phyloP scores from a whole-genome alignment of 1,140 invertebrate genomes.

The Eufriesea mexicana region DNA sequence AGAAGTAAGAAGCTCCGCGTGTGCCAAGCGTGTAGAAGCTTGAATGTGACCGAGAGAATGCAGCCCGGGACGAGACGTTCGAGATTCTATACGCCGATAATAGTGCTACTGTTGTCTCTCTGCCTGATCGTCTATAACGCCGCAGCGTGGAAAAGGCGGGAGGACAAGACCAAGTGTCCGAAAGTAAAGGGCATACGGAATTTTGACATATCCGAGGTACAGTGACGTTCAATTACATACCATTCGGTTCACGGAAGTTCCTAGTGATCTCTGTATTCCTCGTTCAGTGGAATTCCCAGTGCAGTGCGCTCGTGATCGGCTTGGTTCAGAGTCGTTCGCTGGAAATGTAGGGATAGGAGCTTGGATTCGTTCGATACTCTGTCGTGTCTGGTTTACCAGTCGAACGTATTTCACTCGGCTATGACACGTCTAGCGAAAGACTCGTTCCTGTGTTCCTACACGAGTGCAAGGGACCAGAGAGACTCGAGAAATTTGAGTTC shows the following conservation, averaged over 20 bases:
- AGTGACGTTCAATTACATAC: neutral
- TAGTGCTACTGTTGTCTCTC: slow-evolving; percentile 47
- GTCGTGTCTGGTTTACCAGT: no score
- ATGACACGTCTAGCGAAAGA: no score
- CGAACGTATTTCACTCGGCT: no score
- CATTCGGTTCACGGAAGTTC: neutral
- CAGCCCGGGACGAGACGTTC: slow-evolving; percentile 42
- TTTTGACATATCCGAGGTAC: slow-evolving; percentile 81
- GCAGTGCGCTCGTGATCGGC: no score
- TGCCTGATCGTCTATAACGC: slow-evolving; percentile 38
- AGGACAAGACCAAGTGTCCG: slow-evolving; percentile 85
- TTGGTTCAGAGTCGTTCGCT: no score
- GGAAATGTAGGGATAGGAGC: no score
- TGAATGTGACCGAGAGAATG: slow-evolving; percentile 60
- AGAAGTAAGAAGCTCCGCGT: slow-evolving; percentile 41
- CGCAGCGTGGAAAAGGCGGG: slow-evolving; percentile 76
- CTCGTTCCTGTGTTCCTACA: no score
- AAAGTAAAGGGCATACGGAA: slow-evolving; percentile 81
- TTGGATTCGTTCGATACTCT: no score
- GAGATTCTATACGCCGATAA: slow-evolving; percentile 39
- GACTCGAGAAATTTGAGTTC: no score
- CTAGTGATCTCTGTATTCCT: rapidly evolving
- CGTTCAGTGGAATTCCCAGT: neutral
- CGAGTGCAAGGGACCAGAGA: no score
- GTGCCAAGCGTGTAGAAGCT: slow-evolving; percentile 27